Evolutionary conservation across 2,797 vertebrate species (phyloP).

Genomic region (Linurgus olivaceus): DNA sequence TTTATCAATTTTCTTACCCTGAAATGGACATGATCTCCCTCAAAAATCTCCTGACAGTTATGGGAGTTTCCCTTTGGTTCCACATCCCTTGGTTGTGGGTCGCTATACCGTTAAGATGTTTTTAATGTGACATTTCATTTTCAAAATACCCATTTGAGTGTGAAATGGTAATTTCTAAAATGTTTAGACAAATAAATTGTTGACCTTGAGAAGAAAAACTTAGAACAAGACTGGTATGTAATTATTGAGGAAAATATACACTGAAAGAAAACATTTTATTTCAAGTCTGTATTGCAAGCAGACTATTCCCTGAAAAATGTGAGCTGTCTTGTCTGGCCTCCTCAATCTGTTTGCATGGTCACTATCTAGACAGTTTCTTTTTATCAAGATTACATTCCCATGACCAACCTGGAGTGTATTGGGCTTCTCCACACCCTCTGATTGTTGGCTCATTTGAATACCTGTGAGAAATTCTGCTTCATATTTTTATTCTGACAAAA

Average conservation of each 20-base stretch:
- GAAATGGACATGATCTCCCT: neutral
- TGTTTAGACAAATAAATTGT: neutral
- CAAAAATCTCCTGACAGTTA: neutral
- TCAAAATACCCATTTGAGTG: neutral
- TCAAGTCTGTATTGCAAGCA: neutral
- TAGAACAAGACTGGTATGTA: neutral
- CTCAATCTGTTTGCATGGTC: neutral
- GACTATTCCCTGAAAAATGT: neutral
- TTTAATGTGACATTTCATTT: neutral
- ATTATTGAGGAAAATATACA: neutral
- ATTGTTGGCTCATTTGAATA: neutral
- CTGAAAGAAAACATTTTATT: neutral
- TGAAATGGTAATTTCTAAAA: neutral
- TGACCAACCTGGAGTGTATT: fast-evolving
- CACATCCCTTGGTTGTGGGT: neutral
- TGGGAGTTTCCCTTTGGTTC: neutral
- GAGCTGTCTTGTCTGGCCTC: neutral
- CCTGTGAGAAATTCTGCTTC: neutral
- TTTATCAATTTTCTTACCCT: neutral
- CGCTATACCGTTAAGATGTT: neutral
- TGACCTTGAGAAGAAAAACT: neutral
- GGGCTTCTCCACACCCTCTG: fast-evolving
- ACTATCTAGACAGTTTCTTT: neutral
- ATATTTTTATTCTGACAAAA: neutral
- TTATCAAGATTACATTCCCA: neutral